Evolutionary conservation across 2,797 vertebrate genomes (phyloP).

Genomic region (Florisuga fusca): DNA sequence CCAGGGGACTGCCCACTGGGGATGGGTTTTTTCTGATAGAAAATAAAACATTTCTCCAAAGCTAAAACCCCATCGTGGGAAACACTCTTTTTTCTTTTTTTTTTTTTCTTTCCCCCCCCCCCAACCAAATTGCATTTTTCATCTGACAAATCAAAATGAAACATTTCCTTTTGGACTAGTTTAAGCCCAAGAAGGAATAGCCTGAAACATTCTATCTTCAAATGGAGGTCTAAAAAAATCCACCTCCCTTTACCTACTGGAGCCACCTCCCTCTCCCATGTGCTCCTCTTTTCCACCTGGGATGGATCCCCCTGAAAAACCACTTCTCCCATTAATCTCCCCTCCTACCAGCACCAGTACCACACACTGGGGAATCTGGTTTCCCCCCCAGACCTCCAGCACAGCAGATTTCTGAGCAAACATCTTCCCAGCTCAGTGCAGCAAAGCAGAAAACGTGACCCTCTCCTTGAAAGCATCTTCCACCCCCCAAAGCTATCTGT

Average conservation of each 20-base stretch:
- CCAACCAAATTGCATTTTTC: background rate
- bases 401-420: background rate
- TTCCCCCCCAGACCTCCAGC: background rate
- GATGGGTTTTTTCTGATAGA: background rate
- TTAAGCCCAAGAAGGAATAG: background rate
- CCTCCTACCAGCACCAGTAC: background rate
- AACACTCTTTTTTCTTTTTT: accelerated
- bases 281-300: background rate
- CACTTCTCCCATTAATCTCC: background rate
- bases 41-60: background rate
- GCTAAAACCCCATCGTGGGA: background rate
- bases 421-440: background rate
- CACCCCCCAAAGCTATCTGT: background rate
- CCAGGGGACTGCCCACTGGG: background rate
- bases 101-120: no score
- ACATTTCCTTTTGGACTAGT: background rate
- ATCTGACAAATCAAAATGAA: background rate
- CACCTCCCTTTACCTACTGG: background rate
- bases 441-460: background rate
- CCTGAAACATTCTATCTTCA: background rate
- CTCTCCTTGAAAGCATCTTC: accelerated
- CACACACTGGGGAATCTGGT: accelerated
- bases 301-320: background rate
- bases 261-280: background rate
- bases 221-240: background rate